Percentiles rank a stretch among this genome's conserved stretches.
Conservation (phyloP, 2,888 invertebrate genomes). For the Salpingus planirostris region DNA sequence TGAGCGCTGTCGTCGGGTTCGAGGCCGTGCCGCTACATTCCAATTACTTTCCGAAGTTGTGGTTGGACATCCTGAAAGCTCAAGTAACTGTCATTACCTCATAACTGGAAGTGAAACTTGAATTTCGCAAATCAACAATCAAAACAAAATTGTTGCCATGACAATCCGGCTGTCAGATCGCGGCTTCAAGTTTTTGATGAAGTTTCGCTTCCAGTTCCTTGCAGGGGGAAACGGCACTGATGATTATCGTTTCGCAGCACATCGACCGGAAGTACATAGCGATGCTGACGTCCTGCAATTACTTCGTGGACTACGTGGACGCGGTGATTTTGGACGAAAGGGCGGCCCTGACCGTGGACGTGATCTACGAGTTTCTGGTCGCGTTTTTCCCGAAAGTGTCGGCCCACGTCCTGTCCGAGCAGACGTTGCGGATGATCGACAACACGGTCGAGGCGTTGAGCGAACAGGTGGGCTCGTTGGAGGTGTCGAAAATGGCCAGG, state of each 20-base stretch:
- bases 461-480: constrained; percentile 45
- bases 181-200: too few relatives aligned
- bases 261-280: constrained; percentile 74
- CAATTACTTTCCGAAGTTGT: constrained; percentile 82
- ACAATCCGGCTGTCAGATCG: too few relatives aligned
- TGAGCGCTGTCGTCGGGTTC: constrained; percentile 83
- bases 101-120: too few relatives aligned
- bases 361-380: constrained; percentile 79
- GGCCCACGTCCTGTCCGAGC: constrained; percentile 51
- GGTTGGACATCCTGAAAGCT: constrained; percentile 79
- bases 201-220: too few relatives aligned
- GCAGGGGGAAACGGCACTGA: too few relatives aligned
- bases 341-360: constrained; percentile 71
- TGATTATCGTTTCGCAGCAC: constrained; percentile 51
- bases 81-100: too few relatives aligned
- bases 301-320: constrained; percentile 83
- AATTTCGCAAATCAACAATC: too few relatives aligned
- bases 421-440: constrained; percentile 52
- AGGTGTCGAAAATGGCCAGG: constrained; percentile 44
- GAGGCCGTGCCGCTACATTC: constrained; percentile 85
- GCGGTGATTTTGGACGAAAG: constrained; percentile 83
- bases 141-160: too few relatives aligned
- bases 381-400: constrained; percentile 81
- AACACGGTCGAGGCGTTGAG: constrained; percentile 53
- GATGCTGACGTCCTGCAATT: constrained; percentile 71